Conservation (phyloP, 2,888 invertebrate genomes). For the Trachelus iudaicus region DNA sequence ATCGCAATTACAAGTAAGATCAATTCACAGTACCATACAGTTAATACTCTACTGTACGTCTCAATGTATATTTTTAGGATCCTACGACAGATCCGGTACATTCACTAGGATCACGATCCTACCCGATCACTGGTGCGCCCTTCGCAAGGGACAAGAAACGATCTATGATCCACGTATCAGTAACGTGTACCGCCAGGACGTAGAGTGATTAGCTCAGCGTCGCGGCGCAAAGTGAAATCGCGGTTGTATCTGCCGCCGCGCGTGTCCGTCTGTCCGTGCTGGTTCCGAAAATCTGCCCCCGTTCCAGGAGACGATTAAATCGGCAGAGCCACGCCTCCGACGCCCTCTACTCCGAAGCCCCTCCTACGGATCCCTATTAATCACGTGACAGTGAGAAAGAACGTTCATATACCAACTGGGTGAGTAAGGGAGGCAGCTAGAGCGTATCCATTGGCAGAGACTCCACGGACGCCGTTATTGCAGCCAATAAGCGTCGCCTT, state of each 20-base stretch:
- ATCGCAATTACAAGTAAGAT: background rate
- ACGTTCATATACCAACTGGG: background rate
- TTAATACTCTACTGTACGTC: background rate
- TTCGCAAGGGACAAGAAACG: background rate
- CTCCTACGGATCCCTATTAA: constrained; percentile 29
- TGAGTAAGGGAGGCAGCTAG: background rate
- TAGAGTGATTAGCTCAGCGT: constrained; percentile 33
- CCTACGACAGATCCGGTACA: background rate
- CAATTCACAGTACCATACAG: background rate
- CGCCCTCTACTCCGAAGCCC: constrained; percentile 3
- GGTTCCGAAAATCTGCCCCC: constrained; percentile 27
- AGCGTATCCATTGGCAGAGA: background rate
- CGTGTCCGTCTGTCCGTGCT: constrained; percentile 21
- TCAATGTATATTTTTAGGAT: background rate
- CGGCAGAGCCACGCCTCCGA: constrained; percentile 44
- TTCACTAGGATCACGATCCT: background rate
- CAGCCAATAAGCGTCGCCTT: background rate
- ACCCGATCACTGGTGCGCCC: background rate
- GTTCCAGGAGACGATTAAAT: constrained; percentile 35
- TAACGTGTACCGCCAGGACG: background rate
- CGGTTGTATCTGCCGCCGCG: constrained; percentile 8
- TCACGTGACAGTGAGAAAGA: constrained; percentile 12
- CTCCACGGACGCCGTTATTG: background rate
- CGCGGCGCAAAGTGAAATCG: constrained; percentile 52
- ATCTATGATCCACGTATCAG: background rate